These are phyloP conservation scores for Nomada ferruginata DNA, from an alignment of 2,888 invertebrate genomes.

Conservation along the genomic window DNA sequence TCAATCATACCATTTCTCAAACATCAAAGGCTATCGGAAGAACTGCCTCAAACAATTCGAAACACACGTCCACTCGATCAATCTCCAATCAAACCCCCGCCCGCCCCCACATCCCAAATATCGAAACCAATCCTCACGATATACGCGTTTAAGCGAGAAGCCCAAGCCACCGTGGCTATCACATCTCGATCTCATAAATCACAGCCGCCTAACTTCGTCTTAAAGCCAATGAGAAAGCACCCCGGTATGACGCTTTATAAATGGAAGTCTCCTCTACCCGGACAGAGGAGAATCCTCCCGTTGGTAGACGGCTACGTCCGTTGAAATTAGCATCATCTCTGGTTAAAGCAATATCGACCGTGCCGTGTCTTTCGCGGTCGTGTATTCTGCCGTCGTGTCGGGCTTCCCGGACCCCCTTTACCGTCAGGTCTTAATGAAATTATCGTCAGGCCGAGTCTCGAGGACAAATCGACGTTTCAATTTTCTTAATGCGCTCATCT, in stretches of 20 bases:
- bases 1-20: no score
- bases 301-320: conserved; percentile 51
- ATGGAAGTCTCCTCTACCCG: conserved; percentile 38
- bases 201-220: conserved; percentile 20
- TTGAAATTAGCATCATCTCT: conserved; percentile 70
- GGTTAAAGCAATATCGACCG: conserved; percentile 68
- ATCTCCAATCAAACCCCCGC: no score
- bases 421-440: conserved; percentile 78
- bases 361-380: conserved; percentile 49
- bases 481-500: conserved; percentile 82
- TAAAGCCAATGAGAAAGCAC: conserved; percentile 35
- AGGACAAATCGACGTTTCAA: conserved; percentile 84
- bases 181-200: conserved; percentile 46
- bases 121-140: conserved; percentile 23
- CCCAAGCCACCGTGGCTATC: conserved; percentile 41
- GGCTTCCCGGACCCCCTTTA: conserved; percentile 22
- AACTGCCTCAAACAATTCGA: neutral
- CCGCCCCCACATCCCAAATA: neutral
- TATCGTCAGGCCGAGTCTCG: conserved; percentile 79
- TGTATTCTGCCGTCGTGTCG: conserved; percentile 38
- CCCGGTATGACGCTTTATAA: conserved; percentile 47
- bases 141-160: conserved; percentile 12
- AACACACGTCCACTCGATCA: neutral
- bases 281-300: conserved; percentile 30
- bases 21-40: no score